Conservation (phyloP, 2,888 invertebrate genomes). For the Polymixis flavicincta region DNA sequence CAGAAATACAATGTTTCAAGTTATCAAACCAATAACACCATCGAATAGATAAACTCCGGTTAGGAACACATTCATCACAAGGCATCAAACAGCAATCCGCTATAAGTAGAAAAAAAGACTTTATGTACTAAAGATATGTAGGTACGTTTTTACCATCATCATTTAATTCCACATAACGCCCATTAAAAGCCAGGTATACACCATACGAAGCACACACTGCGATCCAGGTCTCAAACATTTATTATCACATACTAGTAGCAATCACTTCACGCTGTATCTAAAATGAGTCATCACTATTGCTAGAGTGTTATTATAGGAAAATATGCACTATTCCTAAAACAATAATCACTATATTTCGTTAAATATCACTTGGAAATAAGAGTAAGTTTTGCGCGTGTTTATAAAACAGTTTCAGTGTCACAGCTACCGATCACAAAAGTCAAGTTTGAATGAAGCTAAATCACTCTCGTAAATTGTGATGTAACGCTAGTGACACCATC, state of each 20-base stretch:
- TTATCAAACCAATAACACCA: background rate
- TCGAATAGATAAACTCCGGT: background rate
- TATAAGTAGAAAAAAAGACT: background rate
- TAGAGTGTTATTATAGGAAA: background rate
- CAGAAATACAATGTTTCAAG: background rate
- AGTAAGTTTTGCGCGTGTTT: conserved; percentile 17
- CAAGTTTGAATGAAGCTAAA: conserved; percentile 76
- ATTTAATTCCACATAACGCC: conserved; percentile 78
- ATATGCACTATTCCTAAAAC: background rate
- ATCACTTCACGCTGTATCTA: conserved; percentile 49
- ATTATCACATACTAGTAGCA: conserved; percentile 67
- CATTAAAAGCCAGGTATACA: conserved; percentile 76
- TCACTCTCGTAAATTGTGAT: conserved; percentile 75
- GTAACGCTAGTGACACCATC: conserved; percentile 76
- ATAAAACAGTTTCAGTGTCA: conserved; percentile 27
- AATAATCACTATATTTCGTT: conserved; percentile 6
- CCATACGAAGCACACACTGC: conserved; percentile 75
- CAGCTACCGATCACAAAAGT: conserved; percentile 59
- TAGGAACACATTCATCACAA: background rate
- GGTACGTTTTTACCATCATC: conserved; percentile 78
- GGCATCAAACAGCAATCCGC: background rate
- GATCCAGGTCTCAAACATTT: conserved; percentile 84
- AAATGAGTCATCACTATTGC: conserved; percentile 48
- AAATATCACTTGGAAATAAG: conserved; percentile 1
- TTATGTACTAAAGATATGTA: background rate